Percentiles rank a stretch among this genome's conserved stretches.
Conservation (phyloP, 2,888 invertebrate species). For the Hesperia comma region DNA sequence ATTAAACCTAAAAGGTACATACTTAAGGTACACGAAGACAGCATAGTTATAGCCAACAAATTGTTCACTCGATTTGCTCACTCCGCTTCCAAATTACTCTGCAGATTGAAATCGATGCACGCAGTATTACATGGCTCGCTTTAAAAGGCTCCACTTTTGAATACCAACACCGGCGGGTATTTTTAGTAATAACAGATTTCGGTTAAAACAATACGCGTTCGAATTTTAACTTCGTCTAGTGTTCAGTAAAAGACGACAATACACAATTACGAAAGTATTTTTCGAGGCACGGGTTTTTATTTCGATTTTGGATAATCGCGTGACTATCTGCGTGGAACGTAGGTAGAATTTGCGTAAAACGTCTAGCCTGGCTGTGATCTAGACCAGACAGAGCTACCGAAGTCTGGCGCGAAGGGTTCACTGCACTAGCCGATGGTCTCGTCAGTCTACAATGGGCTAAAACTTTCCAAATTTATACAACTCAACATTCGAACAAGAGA, state of each 20-base stretch:
- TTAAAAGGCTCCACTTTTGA: slow-evolving; percentile 31
- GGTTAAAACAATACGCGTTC: slow-evolving; percentile 19
- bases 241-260: slow-evolving; percentile 30
- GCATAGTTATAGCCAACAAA: slow-evolving; percentile 27
- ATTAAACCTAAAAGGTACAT: slow-evolving; percentile 2
- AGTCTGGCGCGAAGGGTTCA: slow-evolving; percentile 43
- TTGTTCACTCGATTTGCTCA: slow-evolving; percentile 31
- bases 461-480: slow-evolving; percentile 21
- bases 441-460: slow-evolving; percentile 33
- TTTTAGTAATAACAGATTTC: slow-evolving; percentile 36
- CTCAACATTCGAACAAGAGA: not conserved
- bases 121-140: slow-evolving; percentile 33
- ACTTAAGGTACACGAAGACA: slow-evolving; percentile 15
- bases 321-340: slow-evolving; percentile 8
- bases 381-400: slow-evolving; percentile 43
- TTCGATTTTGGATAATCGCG: slow-evolving; percentile 1
- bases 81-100: slow-evolving; percentile 29
- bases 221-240: slow-evolving; percentile 19
- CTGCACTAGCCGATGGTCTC: slow-evolving; percentile 41
- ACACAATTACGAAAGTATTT: slow-evolving; percentile 19
- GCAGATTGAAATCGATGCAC: slow-evolving; percentile 35
- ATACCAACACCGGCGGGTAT: slow-evolving; percentile 25
- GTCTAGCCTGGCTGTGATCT: slow-evolving; percentile 42
- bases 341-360: slow-evolving; percentile 27
- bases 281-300: not conserved